Percentiles rank a stretch among this genome's conserved stretches.
These are phyloP conservation scores for Myotis findleyi DNA, from an alignment of 2,797 vertebrate genomes.

Conservation along the genomic window DNA sequence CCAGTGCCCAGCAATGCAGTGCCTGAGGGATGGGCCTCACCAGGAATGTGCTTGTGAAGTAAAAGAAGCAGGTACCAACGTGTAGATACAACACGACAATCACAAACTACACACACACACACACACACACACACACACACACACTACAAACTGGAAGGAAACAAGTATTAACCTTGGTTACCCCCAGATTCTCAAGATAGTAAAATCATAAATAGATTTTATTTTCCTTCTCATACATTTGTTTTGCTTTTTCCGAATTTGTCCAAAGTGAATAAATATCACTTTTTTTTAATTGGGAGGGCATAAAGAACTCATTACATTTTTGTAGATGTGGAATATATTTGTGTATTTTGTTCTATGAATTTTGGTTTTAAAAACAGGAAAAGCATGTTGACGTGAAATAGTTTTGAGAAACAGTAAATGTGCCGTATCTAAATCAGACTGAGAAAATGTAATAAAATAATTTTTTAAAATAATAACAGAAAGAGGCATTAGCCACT, in stretches of 20 bases:
- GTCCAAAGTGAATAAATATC: neutral
- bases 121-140: neutral
- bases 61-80: neutral
- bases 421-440: neutral
- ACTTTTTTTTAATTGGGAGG: neutral
- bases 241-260: constrained; percentile 31
- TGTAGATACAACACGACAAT: neutral
- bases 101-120: neutral
- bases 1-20: neutral
- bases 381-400: neutral
- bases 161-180: neutral
- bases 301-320: constrained; percentile 9
- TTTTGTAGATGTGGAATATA: neutral
- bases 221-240: neutral
- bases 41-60: neutral
- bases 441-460: constrained; percentile 28
- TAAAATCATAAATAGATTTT: neutral
- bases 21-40: neutral
- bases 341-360: neutral
- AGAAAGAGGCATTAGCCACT: neutral
- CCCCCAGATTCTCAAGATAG: neutral
- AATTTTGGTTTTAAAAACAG: neutral
- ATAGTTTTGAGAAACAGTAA: neutral
- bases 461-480: neutral
- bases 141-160: neutral